phyloP scores from a whole-genome alignment of 2,888 invertebrate genomes.

The Pterobdella sp. region DNA sequence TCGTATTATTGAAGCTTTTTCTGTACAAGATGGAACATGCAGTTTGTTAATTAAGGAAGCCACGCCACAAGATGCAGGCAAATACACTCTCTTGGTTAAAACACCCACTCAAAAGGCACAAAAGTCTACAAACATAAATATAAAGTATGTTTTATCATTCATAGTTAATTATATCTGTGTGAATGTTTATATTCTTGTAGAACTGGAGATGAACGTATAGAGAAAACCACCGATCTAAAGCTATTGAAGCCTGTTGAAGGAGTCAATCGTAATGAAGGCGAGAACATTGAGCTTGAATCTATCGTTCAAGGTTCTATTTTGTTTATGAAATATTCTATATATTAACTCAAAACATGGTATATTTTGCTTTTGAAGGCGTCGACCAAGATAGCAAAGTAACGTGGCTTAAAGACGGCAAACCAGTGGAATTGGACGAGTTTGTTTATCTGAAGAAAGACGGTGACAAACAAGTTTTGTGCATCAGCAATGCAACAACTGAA shows the following conservation, averaged over 20 bases:
- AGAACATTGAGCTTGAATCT: slow-evolving; percentile 30
- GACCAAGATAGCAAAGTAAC: no score
- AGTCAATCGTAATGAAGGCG: slow-evolving; percentile 24
- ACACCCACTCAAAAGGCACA: slow-evolving; percentile 6
- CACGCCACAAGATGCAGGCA: not conserved
- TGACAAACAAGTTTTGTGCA: no score
- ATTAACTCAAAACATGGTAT: no score
- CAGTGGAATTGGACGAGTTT: no score
- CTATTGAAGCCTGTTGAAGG: slow-evolving; percentile 28
- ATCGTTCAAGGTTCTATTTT: slow-evolving; percentile 34
- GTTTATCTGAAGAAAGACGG: no score
- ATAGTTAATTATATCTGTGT: not conserved
- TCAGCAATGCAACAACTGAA: no score
- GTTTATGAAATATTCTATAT: no score
- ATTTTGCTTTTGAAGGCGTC: no score
- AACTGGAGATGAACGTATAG: not conserved
- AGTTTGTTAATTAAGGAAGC: not conserved
- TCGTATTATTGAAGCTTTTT: not conserved
- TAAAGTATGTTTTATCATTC: not conserved
- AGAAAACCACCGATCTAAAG: slow-evolving; percentile 12
- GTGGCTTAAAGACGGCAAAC: no score
- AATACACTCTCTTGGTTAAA: slow-evolving; percentile 1
- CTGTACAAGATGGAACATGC: not conserved
- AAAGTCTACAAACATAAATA: not conserved
- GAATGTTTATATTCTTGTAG: not conserved